These are phyloP conservation scores for Colinus virginianus DNA, from an alignment of 2,113 vertebrate genomes.

Conservation along the genomic window DNA sequence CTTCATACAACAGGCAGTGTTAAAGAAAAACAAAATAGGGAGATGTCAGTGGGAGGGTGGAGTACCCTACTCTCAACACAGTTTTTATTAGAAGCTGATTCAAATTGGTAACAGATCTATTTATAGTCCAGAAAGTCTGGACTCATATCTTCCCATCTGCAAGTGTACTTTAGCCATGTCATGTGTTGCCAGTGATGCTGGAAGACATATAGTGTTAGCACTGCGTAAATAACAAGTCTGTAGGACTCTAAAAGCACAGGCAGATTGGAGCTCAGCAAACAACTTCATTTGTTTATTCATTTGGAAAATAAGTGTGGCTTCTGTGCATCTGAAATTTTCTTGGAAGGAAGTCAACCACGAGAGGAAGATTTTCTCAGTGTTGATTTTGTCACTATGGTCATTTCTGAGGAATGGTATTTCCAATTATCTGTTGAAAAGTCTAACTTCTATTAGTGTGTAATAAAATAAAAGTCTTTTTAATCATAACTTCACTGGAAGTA, in stretches of 20 bases:
- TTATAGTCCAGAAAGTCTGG: background rate
- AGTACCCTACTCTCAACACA: background rate
- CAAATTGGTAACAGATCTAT: background rate
- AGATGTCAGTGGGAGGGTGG: background rate
- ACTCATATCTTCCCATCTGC: background rate
- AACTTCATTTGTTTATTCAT: background rate
- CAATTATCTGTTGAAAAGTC: background rate
- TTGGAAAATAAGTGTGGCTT: background rate
- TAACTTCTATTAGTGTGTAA: background rate
- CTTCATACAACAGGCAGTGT: background rate
- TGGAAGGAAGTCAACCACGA: background rate
- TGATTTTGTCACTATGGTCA: background rate
- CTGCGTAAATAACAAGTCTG: background rate
- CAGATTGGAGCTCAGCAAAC: background rate
- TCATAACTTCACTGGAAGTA: background rate
- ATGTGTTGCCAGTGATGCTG: background rate
- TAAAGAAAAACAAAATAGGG: conserved; percentile 1
- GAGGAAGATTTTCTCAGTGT: background rate
- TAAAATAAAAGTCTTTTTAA: background rate
- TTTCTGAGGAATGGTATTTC: background rate
- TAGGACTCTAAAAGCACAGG: background rate
- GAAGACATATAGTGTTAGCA: background rate
- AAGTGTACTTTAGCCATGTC: background rate
- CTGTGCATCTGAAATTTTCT: background rate
- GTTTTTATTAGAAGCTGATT: background rate